Percentiles rank a stretch among this genome's conserved stretches.
phyloP scores from a whole-genome alignment of 2,888 invertebrate species.

The Danaus chrysippus region DNA sequence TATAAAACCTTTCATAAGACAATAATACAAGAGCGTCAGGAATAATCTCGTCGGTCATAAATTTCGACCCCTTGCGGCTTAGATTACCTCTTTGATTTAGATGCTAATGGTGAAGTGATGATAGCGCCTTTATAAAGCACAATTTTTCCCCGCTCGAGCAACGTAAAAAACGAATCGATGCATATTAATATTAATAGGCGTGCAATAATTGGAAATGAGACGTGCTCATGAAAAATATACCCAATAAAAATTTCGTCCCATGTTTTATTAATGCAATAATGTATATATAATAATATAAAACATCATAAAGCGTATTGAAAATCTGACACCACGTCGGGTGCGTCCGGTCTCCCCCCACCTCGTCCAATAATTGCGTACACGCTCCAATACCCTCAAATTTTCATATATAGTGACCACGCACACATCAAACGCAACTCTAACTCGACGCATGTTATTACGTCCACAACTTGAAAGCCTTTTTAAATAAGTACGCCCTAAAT shows the following conservation, averaged over 20 bases:
- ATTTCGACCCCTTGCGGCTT: constrained; percentile 13
- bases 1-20: neutral
- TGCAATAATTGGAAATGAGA: neutral
- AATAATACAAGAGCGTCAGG: neutral
- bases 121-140: constrained; percentile 1
- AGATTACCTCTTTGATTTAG: constrained; percentile 33
- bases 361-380: constrained; percentile 35
- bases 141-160: neutral
- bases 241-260: too few species aligned
- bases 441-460: neutral
- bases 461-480: too few species aligned
- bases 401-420: constrained; percentile 26
- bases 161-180: neutral
- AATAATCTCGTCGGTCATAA: constrained; percentile 8
- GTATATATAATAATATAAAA: too few species aligned
- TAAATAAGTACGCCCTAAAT: too few species aligned
- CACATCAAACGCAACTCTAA: neutral
- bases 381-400: constrained; percentile 27
- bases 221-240: neutral
- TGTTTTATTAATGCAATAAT: too few species aligned
- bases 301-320: neutral
- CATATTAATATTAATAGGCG: neutral
- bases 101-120: constrained; percentile 27
- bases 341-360: constrained; percentile 14
- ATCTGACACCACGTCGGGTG: constrained; percentile 8